Conservation (phyloP, 2,888 invertebrate species). For the Lasioglossum pauxillum region DNA sequence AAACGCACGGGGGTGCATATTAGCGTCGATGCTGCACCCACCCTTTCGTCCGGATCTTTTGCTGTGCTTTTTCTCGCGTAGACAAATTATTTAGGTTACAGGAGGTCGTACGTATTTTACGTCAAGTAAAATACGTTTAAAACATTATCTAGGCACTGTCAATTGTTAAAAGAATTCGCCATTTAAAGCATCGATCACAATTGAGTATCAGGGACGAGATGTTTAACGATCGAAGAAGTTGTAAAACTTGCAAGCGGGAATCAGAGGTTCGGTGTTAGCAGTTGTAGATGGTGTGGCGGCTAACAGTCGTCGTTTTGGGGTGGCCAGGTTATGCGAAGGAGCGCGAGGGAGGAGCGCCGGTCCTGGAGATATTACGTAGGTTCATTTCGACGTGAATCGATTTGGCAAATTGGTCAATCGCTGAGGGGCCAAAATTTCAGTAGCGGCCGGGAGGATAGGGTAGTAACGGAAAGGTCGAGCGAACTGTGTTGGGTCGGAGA, state of each 20-base stretch:
- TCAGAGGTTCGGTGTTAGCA: background rate
- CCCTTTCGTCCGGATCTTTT: background rate
- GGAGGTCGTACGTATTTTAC: no score
- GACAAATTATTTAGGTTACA: background rate
- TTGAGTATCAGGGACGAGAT: background rate
- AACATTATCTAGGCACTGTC: no score
- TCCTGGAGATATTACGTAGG: conserved; percentile 70
- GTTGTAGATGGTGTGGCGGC: background rate
- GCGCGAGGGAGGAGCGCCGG: conserved; percentile 50
- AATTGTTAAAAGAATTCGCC: background rate
- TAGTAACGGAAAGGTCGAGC: conserved; percentile 59
- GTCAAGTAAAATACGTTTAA: no score
- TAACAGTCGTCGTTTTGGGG: background rate
- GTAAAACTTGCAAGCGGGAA: background rate
- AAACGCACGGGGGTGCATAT: conserved; percentile 2
- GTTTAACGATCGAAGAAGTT: background rate
- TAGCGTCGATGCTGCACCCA: background rate
- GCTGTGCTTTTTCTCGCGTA: background rate
- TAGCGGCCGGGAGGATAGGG: conserved; percentile 67
- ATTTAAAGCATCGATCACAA: no score
- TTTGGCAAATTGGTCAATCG: conserved; percentile 84
- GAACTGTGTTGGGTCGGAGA: conserved; percentile 3
- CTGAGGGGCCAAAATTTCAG: conserved; percentile 77
- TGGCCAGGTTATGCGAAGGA: conserved; percentile 51
- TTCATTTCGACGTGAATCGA: conserved; percentile 80